Conservation (phyloP, 2,797 vertebrate species). For the Falco rusticolus region DNA sequence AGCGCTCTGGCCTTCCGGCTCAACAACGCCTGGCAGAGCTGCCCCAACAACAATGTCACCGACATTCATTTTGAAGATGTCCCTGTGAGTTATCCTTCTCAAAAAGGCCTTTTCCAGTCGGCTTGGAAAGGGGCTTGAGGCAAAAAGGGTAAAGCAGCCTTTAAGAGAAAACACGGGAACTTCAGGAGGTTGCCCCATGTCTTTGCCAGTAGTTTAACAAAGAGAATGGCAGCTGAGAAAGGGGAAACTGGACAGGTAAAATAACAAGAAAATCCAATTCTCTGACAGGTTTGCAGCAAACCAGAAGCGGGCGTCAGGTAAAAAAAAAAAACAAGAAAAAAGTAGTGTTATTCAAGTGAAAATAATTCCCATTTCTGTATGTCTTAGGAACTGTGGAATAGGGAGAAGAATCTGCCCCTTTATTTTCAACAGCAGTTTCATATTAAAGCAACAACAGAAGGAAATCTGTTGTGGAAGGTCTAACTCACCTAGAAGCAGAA, state of each 20-base stretch:
- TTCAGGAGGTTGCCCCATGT: fast-evolving
- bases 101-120: not conserved
- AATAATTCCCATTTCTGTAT: not conserved
- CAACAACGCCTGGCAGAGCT: conserved; percentile 98
- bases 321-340: not conserved
- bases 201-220: not conserved
- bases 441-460: not conserved
- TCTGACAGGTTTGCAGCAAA: not conserved
- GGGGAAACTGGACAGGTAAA: not conserved
- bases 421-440: not conserved
- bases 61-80: conserved; percentile 88
- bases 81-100: conserved; percentile 82
- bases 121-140: not conserved
- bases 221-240: not conserved
- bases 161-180: fast-evolving
- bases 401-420: not conserved
- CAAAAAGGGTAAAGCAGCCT: not conserved
- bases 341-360: not conserved
- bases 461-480: not conserved
- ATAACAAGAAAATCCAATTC: not conserved
- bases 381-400: not conserved
- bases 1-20: conserved; percentile 94
- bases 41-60: conserved; percentile 93
- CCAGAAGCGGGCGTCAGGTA: not conserved
- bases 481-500: conserved; percentile 6